These are phyloP conservation scores for Bacillus rossius DNA, from an alignment of 1,140 invertebrate species.

Conservation along the genomic window DNA sequence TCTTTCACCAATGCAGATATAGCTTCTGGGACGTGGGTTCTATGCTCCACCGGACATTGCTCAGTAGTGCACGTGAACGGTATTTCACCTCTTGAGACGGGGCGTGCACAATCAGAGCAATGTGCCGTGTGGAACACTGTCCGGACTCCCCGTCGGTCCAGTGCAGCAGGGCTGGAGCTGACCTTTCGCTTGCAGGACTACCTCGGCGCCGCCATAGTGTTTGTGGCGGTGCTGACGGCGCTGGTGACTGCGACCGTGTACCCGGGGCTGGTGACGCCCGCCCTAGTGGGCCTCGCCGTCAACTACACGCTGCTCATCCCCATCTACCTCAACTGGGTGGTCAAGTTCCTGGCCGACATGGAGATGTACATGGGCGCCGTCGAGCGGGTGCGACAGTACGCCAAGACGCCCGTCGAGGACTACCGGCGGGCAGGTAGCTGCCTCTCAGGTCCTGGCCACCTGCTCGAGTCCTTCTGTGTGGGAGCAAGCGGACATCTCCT, in stretches of 20 bases:
- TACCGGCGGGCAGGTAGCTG: slow-evolving; percentile 47
- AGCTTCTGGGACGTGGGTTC: no score
- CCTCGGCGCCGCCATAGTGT: slow-evolving; percentile 69
- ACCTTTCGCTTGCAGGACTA: slow-evolving; percentile 80
- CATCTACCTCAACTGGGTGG: slow-evolving; percentile 76
- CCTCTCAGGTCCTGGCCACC: no score
- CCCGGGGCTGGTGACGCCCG: slow-evolving; percentile 50
- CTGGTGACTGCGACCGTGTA: slow-evolving; percentile 49
- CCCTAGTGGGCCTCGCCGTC: slow-evolving; percentile 64
- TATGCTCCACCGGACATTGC: no score
- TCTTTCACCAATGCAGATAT: no score
- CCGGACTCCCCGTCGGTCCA: no score
- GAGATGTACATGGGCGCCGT: slow-evolving; percentile 76
- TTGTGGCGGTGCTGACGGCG: slow-evolving; percentile 61
- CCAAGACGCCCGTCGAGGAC: slow-evolving; percentile 50
- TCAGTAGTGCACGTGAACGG: no score
- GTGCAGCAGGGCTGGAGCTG: no score
- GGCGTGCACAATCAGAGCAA: no score
- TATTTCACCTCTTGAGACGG: no score
- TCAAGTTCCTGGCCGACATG: slow-evolving; percentile 70
- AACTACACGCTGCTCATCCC: slow-evolving; percentile 76
- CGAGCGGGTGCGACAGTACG: slow-evolving; percentile 60
- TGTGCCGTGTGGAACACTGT: no score
- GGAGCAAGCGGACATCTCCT: no score
- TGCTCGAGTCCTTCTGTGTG: no score